Base-by-base conservation (phyloP, 2,888 invertebrate genomes). In the Hartigia nigra region DNA sequence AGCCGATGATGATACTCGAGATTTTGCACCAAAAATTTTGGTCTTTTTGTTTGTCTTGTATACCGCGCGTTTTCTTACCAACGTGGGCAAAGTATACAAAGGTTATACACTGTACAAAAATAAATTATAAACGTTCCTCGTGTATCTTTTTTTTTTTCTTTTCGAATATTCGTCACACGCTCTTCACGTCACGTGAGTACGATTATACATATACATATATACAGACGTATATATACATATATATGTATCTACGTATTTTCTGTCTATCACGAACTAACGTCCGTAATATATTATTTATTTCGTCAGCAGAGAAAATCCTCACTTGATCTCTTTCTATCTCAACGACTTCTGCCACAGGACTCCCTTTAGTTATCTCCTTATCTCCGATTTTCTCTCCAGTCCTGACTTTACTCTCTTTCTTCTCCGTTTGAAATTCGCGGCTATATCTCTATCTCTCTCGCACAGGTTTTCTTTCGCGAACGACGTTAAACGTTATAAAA, bases 21-120 rank as follows among this genome's bases (percentile, higher is more conserved):
- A 23, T 55, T 55, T 1, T 23, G 23, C 23, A 23, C 55, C 55
- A 55, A 23, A 14, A 23, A 55, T 55, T 23, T 55, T 55, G 55
- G 9, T 23, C 34, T 34, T 4, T 34, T 34, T 34, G 3, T 55
- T 55, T 55, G n/a, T 2, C 55, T 55, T 5, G 14, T 5, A 14
- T 55, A 55, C 55, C 55, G 23, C 55, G 55, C 23, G 55, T 9
- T 55, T 55, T 9, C 23, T 23, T 55, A 55, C 55, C 9, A 23
- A 9, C 55, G 23, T 23, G 14, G 55, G 0, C 55, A 1, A 72
- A 72, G 72, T 76, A 79, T 76, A 75, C 75, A 79, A 79, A 79
- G 74, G 76, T 79, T 79, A 79, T 55, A 69, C 78, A 79, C 78
- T 79, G 78, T 79, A 79, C 74, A 79, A 79, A 79, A 79, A 79